Conservation (phyloP, 2,888 invertebrate species). For the Cantharis rufa region DNA sequence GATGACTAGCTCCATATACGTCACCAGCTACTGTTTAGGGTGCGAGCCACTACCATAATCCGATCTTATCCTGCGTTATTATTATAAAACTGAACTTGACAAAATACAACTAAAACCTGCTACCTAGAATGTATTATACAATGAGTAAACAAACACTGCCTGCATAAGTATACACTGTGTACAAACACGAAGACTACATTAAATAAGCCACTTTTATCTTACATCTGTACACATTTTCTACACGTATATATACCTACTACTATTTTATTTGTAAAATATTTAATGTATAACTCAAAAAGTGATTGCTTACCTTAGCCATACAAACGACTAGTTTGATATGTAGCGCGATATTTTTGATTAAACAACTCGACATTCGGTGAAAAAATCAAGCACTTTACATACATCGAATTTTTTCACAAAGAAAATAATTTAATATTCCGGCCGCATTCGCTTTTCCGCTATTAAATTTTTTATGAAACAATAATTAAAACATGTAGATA, state of each 20-base stretch:
- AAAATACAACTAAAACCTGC: slow-evolving; percentile 13
- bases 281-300: slow-evolving; percentile 7
- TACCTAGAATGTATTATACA: not conserved
- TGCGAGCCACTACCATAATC: slow-evolving; percentile 45
- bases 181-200: not conserved
- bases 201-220: slow-evolving; percentile 1
- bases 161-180: not conserved
- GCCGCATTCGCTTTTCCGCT: not conserved
- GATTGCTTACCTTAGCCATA: slow-evolving; percentile 6
- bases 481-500: not conserved
- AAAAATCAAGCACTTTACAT: not conserved
- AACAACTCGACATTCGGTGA: not conserved
- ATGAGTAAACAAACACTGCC: slow-evolving; percentile 5
- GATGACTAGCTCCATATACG: slow-evolving; percentile 48
- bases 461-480: not conserved
- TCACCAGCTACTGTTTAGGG: slow-evolving; percentile 34
- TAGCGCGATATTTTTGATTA: slow-evolving; percentile 3
- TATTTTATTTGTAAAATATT: not conserved
- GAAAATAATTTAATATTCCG: not conserved
- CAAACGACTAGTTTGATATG: slow-evolving; percentile 4
- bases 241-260: not conserved
- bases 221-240: slow-evolving; percentile 1
- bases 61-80: slow-evolving; percentile 50
- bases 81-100: slow-evolving; percentile 42
- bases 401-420: not conserved